Evolutionary conservation across 2,797 vertebrate genomes (phyloP), one percentile per base, ranked within the genome.

Genomic region (Dendrocincla fuliginosa): DNA sequence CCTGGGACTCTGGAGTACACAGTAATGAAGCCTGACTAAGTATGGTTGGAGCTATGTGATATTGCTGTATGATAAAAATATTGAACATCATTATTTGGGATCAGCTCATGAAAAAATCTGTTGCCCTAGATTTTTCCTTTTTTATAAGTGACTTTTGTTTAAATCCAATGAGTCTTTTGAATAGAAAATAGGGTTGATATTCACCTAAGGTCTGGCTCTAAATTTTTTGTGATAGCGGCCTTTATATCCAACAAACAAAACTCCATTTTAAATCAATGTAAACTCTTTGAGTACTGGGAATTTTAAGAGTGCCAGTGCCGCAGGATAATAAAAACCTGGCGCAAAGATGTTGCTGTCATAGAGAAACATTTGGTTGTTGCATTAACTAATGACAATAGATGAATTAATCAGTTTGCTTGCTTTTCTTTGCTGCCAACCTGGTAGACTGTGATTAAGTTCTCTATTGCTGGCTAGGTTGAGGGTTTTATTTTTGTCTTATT

Each of bases 271-370:
- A 95, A 92, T 71, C 80, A 95, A 30, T 74, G 67, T 93, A 91
- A 95, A 87, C 44, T 96, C 84, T 87, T 42, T 63, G 71, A 87
- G 73, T 92, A 93, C 91, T 35, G 77, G 50, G 65, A 78, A 65
- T 77, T 94, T 76, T 93, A 84, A 47, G 64, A 95, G 85, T 88
- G 93, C 82, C 88, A 92, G 82, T 81, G 73, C 91, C 6, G 89
- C 91, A 96, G 74, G 78, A 67, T 94, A 91, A 92, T 96, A 96
- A 97, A 97, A 95, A 87, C 84, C 87, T 96, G 96, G 95, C 89
- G 63, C 25, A 33, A 79, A 84, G 92, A 92, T 39, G 24, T 18
- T 82, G 88, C 84, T 94, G 93, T 94, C 88, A 93, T 14, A 64
- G 89, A 90, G 84, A 95, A 97, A 96, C 81, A 93, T 52, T 92